phyloP scores from a whole-genome alignment of 2,888 invertebrate genomes.

The Cheilosia variabilis region DNA sequence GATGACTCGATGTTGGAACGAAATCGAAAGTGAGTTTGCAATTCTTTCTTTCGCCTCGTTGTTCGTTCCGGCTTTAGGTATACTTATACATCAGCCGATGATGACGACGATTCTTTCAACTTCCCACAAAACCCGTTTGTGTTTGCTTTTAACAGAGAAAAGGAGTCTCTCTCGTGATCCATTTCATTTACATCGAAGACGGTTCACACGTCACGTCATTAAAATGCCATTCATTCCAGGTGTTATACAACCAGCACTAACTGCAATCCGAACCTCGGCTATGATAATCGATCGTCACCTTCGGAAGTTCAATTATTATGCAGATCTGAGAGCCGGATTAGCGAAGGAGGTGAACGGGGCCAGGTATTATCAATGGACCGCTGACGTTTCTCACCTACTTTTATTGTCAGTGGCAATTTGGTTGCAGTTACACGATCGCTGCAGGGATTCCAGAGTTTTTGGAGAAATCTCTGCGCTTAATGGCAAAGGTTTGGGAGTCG shows the following conservation, averaged over 20 bases:
- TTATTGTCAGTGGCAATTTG: constrained; percentile 60
- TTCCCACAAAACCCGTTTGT: constrained; percentile 62
- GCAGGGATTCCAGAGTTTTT: constrained; percentile 6
- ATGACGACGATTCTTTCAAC: constrained; percentile 54
- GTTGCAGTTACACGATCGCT: constrained; percentile 46
- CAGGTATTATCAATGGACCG: constrained; percentile 46
- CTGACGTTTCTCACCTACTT: constrained; percentile 54
- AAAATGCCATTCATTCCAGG: constrained; percentile 74
- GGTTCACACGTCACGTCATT: constrained; percentile 67
- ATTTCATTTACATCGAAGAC: constrained; percentile 29
- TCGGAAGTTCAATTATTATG: constrained; percentile 72
- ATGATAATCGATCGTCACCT: constrained; percentile 39
- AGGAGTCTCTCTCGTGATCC: constrained; percentile 63
- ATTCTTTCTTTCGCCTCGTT: constrained; percentile 39
- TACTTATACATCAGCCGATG: background rate
- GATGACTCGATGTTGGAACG: constrained; percentile 29
- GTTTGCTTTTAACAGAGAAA: constrained; percentile 31
- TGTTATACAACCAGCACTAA: constrained; percentile 58
- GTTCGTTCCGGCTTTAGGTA: constrained; percentile 50
- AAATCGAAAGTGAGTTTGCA: constrained; percentile 70
- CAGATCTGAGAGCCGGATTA: constrained; percentile 55
- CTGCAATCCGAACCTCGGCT: constrained; percentile 37
- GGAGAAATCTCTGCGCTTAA: constrained; percentile 19
- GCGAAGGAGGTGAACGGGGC: constrained; percentile 28
- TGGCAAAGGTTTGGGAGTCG: constrained; percentile 41